Conservation (phyloP, 2,113 vertebrate species). For the Paradisaea rubra region DNA sequence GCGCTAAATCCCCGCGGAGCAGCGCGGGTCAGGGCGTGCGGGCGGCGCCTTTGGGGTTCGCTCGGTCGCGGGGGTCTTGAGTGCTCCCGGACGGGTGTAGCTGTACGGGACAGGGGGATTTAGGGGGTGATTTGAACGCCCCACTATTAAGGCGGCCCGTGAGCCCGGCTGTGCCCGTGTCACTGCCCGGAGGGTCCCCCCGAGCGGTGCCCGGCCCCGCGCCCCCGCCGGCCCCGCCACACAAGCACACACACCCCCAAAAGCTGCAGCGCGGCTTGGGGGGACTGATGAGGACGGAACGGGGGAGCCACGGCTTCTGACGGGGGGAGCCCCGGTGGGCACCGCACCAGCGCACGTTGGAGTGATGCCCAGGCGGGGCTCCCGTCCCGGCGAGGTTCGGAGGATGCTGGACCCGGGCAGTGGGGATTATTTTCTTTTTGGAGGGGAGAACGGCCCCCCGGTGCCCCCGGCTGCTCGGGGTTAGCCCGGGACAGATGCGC, state of each 20-base stretch:
- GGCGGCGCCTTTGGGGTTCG: neutral
- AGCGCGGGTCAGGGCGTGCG: neutral
- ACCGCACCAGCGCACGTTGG: accelerated
- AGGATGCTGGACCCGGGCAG: neutral
- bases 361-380: neutral
- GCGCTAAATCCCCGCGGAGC: neutral
- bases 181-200: neutral
- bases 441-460: neutral
- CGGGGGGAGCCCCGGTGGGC: too few relatives aligned
- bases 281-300: accelerated
- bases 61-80: accelerated
- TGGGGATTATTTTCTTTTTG: neutral
- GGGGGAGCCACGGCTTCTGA: neutral
- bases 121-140: neutral
- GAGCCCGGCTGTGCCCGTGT: neutral
- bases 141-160: neutral
- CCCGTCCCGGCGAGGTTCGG: neutral
- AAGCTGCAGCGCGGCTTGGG: neutral
- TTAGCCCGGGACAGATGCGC: neutral
- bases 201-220: neutral
- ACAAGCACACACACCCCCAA: accelerated
- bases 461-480: neutral
- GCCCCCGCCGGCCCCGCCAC: neutral
- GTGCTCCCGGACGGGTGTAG: neutral
- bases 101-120: accelerated